These are phyloP conservation scores for Leptonema lineaticorne DNA, from an alignment of 1,140 invertebrate genomes.

Conservation along the genomic window DNA sequence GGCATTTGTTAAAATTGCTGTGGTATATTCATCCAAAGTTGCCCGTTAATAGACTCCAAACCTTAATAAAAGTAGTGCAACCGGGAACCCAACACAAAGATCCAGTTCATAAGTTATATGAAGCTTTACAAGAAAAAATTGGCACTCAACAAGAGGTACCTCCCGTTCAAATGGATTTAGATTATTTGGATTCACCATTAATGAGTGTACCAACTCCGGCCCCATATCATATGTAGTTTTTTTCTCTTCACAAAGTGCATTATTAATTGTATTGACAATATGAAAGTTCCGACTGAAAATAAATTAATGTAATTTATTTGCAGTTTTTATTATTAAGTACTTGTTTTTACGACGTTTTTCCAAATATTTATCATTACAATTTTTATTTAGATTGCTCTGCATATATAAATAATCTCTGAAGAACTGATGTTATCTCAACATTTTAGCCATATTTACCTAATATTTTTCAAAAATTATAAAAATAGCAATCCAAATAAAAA, in stretches of 20 bases:
- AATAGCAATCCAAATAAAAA: too few species aligned
- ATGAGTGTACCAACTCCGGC: slow-evolving; percentile 84
- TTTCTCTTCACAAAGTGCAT: not conserved
- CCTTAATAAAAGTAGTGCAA: slow-evolving; percentile 84
- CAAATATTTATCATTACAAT: too few species aligned
- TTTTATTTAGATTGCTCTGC: too few species aligned
- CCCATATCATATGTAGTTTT: slow-evolving; percentile 59
- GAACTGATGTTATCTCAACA: too few species aligned
- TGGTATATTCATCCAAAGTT: slow-evolving; percentile 91
- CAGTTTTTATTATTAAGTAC: not conserved
- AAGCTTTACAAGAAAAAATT: slow-evolving; percentile 76
- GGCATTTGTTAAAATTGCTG: slow-evolving; percentile 88
- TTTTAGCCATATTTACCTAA: too few species aligned
- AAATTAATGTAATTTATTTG: slow-evolving; percentile 2
- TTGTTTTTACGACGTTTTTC: not conserved
- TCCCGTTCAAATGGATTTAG: slow-evolving; percentile 63
- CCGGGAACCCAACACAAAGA: slow-evolving; percentile 84
- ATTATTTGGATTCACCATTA: slow-evolving; percentile 79
- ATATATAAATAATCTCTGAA: too few species aligned
- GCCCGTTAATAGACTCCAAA: slow-evolving; percentile 74
- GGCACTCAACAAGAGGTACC: slow-evolving; percentile 69
- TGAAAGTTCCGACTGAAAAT: slow-evolving; percentile 3
- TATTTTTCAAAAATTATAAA: too few species aligned
- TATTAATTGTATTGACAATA: slow-evolving; percentile 11
- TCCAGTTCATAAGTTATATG: slow-evolving; percentile 77